A percentile compares a stretch with the other conserved stretches of the same genome.
Evolutionary conservation across 1,140 invertebrate genomes (phyloP).

Genomic region (Harpegnathos saltator): DNA sequence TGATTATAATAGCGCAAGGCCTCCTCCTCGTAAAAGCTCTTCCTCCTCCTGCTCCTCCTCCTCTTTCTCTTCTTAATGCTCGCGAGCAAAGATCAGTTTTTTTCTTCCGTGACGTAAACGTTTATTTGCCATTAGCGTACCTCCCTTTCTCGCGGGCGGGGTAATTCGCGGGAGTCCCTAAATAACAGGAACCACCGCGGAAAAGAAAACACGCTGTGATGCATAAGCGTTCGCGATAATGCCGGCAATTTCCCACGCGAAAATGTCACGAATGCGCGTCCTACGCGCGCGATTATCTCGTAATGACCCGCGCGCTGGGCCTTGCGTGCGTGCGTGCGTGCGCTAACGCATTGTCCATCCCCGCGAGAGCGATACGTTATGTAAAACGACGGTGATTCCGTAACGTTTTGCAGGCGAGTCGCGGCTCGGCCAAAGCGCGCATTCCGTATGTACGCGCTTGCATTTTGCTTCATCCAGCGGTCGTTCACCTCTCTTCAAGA

Average conservation of each 20-base stretch:
- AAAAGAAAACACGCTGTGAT: not conserved
- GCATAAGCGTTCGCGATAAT: not conserved
- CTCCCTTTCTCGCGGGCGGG: too few species aligned
- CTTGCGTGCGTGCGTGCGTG: not conserved
- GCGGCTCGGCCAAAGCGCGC: too few species aligned
- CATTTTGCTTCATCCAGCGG: slow-evolving; percentile 44
- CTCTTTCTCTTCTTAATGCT: too few species aligned
- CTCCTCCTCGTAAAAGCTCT: too few species aligned
- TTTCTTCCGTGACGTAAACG: too few species aligned
- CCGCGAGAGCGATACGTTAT: not conserved
- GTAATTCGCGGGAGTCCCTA: too few species aligned
- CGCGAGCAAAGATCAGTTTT: too few species aligned
- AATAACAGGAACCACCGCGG: too few species aligned
- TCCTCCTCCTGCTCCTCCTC: too few species aligned
- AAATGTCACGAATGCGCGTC: not conserved
- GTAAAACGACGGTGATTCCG: not conserved
- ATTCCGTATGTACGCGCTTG: not conserved
- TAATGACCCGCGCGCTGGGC: not conserved
- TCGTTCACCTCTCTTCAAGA: slow-evolving; percentile 47
- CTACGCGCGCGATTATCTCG: not conserved
- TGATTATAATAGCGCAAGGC: too few species aligned
- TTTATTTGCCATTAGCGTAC: too few species aligned
- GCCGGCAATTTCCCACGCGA: not conserved
- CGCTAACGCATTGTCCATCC: not conserved
- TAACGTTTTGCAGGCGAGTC: not conserved